These are phyloP conservation scores for Saimiri boliviensis DNA, from an alignment of 2,113 vertebrate species.

Conservation along the genomic window DNA sequence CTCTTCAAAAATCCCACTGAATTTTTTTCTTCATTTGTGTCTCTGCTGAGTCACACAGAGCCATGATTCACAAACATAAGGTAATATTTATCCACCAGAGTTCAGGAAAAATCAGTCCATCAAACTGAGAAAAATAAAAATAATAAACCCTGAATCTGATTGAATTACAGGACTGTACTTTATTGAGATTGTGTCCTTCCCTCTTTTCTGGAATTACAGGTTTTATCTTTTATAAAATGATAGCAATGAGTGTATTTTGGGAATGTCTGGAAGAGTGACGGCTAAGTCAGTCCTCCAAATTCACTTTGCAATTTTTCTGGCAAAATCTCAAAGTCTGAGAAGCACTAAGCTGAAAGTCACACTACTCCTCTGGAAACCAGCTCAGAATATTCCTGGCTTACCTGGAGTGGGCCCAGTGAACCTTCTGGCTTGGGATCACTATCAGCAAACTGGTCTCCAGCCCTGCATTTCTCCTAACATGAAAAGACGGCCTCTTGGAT, in stretches of 20 bases:
- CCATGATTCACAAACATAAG: neutral
- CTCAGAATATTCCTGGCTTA: neutral
- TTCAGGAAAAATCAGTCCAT: neutral
- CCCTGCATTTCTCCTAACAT: neutral
- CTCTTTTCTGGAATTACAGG: neutral
- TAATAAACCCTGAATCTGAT: neutral
- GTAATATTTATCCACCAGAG: neutral
- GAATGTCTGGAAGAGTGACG: neutral
- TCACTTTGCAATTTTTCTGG: neutral
- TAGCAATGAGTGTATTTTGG: neutral
- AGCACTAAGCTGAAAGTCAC: neutral
- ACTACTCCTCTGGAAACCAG: neutral
- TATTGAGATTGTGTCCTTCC: neutral
- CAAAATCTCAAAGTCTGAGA: neutral
- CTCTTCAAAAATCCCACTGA: neutral
- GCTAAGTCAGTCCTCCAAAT: neutral
- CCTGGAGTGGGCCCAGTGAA: neutral
- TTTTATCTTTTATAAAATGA: neutral
- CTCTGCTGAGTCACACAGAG: neutral
- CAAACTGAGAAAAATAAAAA: neutral
- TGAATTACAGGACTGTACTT: neutral
- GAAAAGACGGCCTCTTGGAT: neutral
- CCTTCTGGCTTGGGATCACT: neutral
- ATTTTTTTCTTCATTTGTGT: neutral
- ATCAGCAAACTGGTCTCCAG: neutral